These are phyloP conservation scores for Rhaphigaster nebulosa DNA, from an alignment of 2,888 invertebrate genomes.

Conservation along the genomic window DNA sequence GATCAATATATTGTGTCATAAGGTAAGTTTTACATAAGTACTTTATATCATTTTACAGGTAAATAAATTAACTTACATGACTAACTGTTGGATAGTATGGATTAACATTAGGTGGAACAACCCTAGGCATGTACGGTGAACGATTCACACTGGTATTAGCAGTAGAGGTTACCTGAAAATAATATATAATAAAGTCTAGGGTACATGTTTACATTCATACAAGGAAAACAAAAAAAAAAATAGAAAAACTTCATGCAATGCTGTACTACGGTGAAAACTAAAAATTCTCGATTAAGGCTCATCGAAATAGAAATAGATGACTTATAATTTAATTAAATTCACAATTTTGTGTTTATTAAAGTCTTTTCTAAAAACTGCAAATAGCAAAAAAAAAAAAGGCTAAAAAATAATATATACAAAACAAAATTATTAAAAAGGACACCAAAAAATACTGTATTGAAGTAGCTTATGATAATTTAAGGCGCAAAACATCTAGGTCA, in stretches of 20 bases:
- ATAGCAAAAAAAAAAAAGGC: no score
- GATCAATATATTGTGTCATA: no score
- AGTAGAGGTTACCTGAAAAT: constrained; percentile 48
- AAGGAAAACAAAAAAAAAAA: neutral
- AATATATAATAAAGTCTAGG: neutral
- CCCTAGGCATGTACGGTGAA: constrained; percentile 31
- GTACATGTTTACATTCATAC: neutral
- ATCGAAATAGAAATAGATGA: neutral
- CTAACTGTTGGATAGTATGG: constrained; percentile 63
- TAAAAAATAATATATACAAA: no score
- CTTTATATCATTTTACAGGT: neutral
- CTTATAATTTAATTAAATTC: neutral
- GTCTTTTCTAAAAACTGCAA: no score
- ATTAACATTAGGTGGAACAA: constrained; percentile 35
- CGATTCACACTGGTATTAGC: constrained; percentile 17
- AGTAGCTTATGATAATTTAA: no score
- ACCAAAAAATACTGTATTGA: no score
- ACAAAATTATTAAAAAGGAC: no score
- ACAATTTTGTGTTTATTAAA: neutral
- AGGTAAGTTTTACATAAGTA: no score
- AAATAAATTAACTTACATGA: constrained; percentile 45
- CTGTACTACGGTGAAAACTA: neutral
- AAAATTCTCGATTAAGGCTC: neutral
- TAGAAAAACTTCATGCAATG: neutral
- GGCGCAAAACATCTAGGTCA: no score